Evolutionary conservation across 2,888 invertebrate species (phyloP).

Genomic region (Cataglyphis cursor): DNA sequence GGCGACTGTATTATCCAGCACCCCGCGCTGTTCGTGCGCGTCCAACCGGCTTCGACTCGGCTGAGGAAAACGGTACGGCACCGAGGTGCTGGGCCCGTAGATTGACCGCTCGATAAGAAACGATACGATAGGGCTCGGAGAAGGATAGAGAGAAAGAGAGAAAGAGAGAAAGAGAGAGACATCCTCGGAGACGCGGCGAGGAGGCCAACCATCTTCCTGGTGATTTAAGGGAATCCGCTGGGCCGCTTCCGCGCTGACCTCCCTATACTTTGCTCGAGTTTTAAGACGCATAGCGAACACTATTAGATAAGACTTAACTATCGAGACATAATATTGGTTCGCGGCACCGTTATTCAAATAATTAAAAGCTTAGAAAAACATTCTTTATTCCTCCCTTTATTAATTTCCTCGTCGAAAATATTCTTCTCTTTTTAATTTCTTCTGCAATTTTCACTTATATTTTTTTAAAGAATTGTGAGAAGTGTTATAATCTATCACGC

Average conservation of each 20-base stretch:
- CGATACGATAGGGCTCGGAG: conserved; percentile 67
- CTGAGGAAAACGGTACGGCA: conserved; percentile 71
- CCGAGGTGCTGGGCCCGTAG: conserved; percentile 69
- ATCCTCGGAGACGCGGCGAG: conserved; percentile 37
- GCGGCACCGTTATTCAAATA: neutral
- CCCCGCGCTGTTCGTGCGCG: conserved; percentile 76
- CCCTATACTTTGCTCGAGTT: conserved; percentile 41
- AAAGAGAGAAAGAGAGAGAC: conserved; percentile 55
- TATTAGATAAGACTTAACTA: neutral
- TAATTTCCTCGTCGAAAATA: neutral
- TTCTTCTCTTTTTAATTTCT: neutral
- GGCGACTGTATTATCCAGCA: conserved; percentile 80
- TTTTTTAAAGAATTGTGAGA: neutral
- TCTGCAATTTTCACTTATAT: neutral
- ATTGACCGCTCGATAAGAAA: conserved; percentile 72
- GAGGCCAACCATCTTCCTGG: conserved; percentile 62
- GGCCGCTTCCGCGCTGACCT: conserved; percentile 35
- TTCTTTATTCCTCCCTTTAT: neutral
- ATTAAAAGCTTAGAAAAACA: neutral
- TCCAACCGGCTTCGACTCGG: conserved; percentile 55
- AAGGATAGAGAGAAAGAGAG: conserved; percentile 57
- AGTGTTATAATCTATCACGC: too few species aligned
- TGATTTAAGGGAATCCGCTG: conserved; percentile 70
- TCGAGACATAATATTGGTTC: conserved; percentile 1
- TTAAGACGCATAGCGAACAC: conserved; percentile 11